phyloP scores from a whole-genome alignment of 2,797 vertebrate genomes.

The Urosaurus nigricauda region DNA sequence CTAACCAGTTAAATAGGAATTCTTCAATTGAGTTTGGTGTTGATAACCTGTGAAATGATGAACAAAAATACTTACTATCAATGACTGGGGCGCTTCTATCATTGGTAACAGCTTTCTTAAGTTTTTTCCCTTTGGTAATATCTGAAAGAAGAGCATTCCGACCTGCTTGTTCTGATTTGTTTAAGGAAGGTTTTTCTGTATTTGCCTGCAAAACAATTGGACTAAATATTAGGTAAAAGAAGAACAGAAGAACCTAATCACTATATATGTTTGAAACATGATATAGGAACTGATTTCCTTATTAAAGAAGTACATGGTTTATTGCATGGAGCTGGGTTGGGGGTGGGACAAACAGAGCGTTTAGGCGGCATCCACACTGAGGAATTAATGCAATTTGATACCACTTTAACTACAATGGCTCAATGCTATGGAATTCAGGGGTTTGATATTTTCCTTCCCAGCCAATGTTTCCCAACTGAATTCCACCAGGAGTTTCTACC shows the following conservation, averaged over 20 bases:
- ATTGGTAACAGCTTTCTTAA: slow-evolving; percentile 95
- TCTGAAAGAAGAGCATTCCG: slow-evolving; percentile 90
- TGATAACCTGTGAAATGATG: not conserved
- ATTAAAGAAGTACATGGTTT: not conserved
- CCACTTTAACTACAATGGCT: too few species aligned
- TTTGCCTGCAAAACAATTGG: slow-evolving; percentile 87
- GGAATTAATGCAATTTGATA: too few species aligned
- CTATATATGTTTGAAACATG: not conserved
- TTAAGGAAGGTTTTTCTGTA: slow-evolving; percentile 88
- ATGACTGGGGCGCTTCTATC: slow-evolving; percentile 90
- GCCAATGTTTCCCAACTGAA: too few species aligned
- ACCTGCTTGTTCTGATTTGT: slow-evolving; percentile 84
- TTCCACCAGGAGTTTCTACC: too few species aligned
- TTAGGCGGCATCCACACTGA: too few species aligned
- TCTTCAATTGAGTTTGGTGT: not conserved
- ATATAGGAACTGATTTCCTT: not conserved
- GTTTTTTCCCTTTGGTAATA: slow-evolving; percentile 89
- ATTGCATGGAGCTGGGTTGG: too few species aligned
- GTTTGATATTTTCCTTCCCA: too few species aligned
- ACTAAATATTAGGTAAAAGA: slow-evolving; percentile 35
- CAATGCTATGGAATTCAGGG: too few species aligned
- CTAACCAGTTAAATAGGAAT: not conserved
- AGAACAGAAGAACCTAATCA: not conserved
- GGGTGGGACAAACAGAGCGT: too few species aligned
- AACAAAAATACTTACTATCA: slow-evolving; percentile 87